phyloP scores from a whole-genome alignment of 2,797 vertebrate species.

The Darevskia nairensis region DNA sequence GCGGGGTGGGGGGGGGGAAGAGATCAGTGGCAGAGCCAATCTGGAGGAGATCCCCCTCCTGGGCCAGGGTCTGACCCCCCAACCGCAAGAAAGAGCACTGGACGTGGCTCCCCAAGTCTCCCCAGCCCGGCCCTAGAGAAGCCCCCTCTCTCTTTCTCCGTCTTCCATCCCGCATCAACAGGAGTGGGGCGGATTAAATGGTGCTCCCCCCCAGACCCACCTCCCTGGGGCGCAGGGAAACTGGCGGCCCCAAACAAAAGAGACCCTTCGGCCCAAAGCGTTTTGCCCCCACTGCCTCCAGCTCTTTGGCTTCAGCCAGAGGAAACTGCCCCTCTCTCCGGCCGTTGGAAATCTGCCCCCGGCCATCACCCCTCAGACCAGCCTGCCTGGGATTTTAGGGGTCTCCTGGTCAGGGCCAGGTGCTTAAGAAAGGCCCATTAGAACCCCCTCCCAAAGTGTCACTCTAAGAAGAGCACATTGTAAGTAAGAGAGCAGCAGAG shows the following conservation, averaged over 20 bases:
- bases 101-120: not conserved
- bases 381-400: not conserved
- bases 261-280: no score
- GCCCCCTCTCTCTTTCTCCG: not conserved
- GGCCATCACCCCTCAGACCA: not conserved
- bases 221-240: not conserved
- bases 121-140: not conserved
- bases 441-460: no score
- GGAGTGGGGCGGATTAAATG: rapidly evolving
- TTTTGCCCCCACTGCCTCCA: not conserved
- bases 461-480: no score
- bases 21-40: not conserved
- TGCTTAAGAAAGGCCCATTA: not conserved
- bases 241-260: no score
- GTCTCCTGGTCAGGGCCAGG: not conserved
- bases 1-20: no score
- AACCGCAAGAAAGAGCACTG: rapidly evolving
- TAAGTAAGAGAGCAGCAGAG: no score
- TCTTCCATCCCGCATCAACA: rapidly evolving
- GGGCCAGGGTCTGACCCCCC: not conserved
- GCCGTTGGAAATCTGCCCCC: no score
- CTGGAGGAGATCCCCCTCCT: not conserved
- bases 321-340: no score
- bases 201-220: not conserved
- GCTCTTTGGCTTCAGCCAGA: not conserved